Percentiles rank a stretch among this genome's conserved stretches.
These are phyloP conservation scores for Etia nguti DNA, from an alignment of 2,113 vertebrate species.

Conservation along the genomic window DNA sequence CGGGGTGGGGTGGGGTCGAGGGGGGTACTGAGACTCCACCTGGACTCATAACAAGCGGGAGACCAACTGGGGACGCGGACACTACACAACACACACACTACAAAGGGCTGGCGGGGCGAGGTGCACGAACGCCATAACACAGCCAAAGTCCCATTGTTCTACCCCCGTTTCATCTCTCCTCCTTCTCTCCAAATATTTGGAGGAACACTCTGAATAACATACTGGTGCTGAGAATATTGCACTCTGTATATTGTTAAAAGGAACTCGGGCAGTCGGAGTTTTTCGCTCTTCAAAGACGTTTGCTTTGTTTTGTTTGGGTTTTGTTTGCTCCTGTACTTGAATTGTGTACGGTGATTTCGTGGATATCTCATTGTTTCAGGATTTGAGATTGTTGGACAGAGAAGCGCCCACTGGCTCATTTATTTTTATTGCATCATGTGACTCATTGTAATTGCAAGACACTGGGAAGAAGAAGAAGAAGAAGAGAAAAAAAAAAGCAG, in stretches of 20 bases:
- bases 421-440: constrained; percentile 71
- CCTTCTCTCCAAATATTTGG: constrained; percentile 79
- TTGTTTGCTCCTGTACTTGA: constrained; percentile 72
- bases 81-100: constrained; percentile 48
- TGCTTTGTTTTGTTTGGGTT: constrained; percentile 73
- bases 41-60: constrained; percentile 59
- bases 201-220: constrained; percentile 75
- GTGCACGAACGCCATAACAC: constrained; percentile 72
- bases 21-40: constrained; percentile 49
- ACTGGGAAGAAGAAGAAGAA: constrained; percentile 15
- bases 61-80: constrained; percentile 52
- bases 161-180: constrained; percentile 73
- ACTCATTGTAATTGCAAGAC: constrained; percentile 62
- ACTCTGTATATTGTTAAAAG: constrained; percentile 79
- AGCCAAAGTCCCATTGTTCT: constrained; percentile 74
- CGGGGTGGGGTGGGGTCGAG: not conserved
- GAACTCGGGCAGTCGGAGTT: constrained; percentile 70
- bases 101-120: constrained; percentile 71
- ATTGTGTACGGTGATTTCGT: constrained; percentile 65
- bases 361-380: constrained; percentile 77
- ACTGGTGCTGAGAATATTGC: constrained; percentile 71
- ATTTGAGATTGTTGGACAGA: constrained; percentile 66
- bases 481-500: not conserved
- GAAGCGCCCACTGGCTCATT: constrained; percentile 64
- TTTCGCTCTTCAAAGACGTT: constrained; percentile 72